phyloP scores from a whole-genome alignment of 2,113 vertebrate genomes.

The Haemorhous mexicanus region DNA sequence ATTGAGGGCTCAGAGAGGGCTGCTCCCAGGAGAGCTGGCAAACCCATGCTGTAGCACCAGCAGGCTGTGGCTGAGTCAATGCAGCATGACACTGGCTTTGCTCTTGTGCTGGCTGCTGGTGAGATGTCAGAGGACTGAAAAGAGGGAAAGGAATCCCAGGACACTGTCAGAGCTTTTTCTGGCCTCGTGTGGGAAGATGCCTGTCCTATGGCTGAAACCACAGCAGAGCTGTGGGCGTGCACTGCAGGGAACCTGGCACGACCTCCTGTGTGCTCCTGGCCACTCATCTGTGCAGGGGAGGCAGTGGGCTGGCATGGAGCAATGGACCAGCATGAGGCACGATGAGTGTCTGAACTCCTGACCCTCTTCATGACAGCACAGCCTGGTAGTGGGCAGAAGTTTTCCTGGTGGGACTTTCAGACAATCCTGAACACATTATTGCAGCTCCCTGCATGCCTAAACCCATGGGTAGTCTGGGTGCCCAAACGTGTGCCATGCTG shows the following conservation, averaged over 20 bases:
- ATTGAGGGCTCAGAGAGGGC: not conserved
- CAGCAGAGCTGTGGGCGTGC: fast-evolving
- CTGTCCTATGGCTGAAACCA: not conserved
- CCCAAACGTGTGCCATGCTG: not conserved
- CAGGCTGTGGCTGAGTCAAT: not conserved
- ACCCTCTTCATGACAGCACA: fast-evolving
- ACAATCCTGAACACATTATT: fast-evolving
- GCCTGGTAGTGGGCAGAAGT: not conserved
- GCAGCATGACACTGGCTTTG: not conserved
- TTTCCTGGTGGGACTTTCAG: not conserved
- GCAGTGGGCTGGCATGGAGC: not conserved
- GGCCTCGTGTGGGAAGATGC: not conserved
- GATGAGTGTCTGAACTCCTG: not conserved
- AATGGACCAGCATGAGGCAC: fast-evolving
- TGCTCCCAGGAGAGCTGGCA: not conserved
- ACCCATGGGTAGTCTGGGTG: fast-evolving
- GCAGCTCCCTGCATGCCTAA: not conserved
- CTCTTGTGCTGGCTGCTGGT: not conserved
- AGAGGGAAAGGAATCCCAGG: not conserved
- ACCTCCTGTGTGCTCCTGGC: not conserved
- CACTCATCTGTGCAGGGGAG: fast-evolving
- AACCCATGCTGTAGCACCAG: not conserved
- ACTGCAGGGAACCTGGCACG: fast-evolving
- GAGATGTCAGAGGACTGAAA: not conserved
- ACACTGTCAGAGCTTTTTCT: not conserved